Evolutionary conservation across 2,113 vertebrate genomes (phyloP), one percentile per base, ranked within the genome.

Genomic region (Acanthisitta chloris): DNA sequence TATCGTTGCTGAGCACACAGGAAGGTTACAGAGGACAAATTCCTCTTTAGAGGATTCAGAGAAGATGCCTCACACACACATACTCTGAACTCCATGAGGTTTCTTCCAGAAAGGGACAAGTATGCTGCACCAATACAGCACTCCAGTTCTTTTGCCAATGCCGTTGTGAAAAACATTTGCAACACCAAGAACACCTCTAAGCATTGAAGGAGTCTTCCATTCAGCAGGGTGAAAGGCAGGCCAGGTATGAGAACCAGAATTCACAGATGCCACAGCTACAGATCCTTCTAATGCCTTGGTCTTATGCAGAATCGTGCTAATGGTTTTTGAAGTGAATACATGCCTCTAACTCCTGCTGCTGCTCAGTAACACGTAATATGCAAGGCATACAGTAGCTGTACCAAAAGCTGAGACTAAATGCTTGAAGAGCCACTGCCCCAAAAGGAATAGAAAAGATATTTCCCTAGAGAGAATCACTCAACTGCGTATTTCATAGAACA

Each of bases 391-490:
- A 73, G 59, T 16, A 95, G 80, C 40, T 90, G 87, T 54, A 81
- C 73, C 85, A 86, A 92, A 91, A 83, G 80, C 86, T 89, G 86
- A 88, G 91, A 95, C 66, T 93, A 97, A 97, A 97, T 86, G 93
- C 20, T 81, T 45, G 55, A 96, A 82, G 43, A 88, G 42, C 52
- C 92, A 86, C 85, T 84, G 70, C 24, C 52, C 69, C 66, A 90
- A 62, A 94, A 95, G 94, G 88, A 91, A 97, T 5, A 94, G 89
- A 93, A 97, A 92, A 91, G 91, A 82, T 93, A 93, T 96, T 97
- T 97, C 94, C 91, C 92, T 52, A 49, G 78, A 97, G 87, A 93
- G 83, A 97, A 95, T 89, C 96, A 96, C 81, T 97, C 96, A 91
- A 90, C 94, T 80, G 81, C 0, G 7, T 62, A 93, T 95, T 96